phyloP scores from a whole-genome alignment of 2,888 invertebrate genomes.

The Agonopterix alstromeriana region DNA sequence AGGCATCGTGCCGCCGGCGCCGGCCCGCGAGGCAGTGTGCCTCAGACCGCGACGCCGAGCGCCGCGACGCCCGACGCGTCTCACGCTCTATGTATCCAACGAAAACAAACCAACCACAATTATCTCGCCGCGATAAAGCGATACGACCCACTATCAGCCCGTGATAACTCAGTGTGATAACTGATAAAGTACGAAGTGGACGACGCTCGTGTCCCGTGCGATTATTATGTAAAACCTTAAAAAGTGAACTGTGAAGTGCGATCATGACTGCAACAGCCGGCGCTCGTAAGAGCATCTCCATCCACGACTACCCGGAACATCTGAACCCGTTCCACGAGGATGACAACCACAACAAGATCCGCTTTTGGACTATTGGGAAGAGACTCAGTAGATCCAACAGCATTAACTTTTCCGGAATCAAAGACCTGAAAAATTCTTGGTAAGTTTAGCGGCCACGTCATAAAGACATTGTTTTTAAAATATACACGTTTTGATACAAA shows the following conservation, averaged over 20 bases:
- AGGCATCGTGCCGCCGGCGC: conserved; percentile 16
- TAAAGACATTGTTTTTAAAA: too few relatives aligned
- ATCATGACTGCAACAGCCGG: conserved; percentile 60
- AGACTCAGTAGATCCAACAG: conserved; percentile 76
- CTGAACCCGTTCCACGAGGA: conserved; percentile 86
- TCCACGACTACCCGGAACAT: conserved; percentile 85
- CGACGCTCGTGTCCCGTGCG: conserved; percentile 38
- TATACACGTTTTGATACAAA: neutral
- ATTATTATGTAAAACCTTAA: conserved; percentile 65
- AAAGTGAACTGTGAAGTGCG: conserved; percentile 36
- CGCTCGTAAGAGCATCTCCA: conserved; percentile 71
- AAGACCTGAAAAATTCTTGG: conserved; percentile 77
- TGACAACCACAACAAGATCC: conserved; percentile 78
- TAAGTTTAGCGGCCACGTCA: conserved; percentile 39
- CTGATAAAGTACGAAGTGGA: conserved; percentile 62
- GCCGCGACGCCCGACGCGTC: conserved; percentile 31
- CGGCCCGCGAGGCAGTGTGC: conserved; percentile 32
- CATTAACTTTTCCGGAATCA: conserved; percentile 77
- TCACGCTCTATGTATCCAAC: conserved; percentile 23
- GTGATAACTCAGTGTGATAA: conserved; percentile 69
- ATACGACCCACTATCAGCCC: conserved; percentile 53
- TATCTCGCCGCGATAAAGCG: conserved; percentile 66
- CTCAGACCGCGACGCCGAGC: conserved; percentile 46
- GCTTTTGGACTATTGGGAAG: conserved; percentile 78
- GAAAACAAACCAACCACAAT: conserved; percentile 61